Base-by-base conservation (phyloP, 2,797 vertebrate species). In the Dendrocincla tyrannina region DNA sequence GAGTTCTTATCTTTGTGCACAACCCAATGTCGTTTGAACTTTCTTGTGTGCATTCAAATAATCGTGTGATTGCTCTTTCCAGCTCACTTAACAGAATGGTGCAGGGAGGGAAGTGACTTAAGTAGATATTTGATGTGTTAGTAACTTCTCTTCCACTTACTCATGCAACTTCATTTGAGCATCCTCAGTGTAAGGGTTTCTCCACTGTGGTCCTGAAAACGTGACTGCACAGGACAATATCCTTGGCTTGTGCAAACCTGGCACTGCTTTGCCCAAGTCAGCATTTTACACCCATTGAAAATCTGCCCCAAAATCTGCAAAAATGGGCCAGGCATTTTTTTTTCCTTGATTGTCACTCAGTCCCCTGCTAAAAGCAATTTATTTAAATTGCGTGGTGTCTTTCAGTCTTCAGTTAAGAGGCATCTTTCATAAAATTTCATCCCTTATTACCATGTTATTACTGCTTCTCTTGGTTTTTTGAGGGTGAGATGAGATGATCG, bases 351-450 rank as follows among this genome's bases (percentile, higher is more conserved):
- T 72, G 84, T 87, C 89, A 39, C 87, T 86, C 67, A 33, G 93
- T 64, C 50, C 68, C 53, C 76, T 53, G 88, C 81, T 77, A 88
- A 91, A 86, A 88, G 88, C 81, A 92, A 91, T 96, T 95, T 73
- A 80, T 86, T 94, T 47, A 83, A 95, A 96, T 95, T 95, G 88
- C 81, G 82, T 44, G 55, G 79, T 94, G 88, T 85, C 95, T 96
- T 73, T 85, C 76, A 92, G 70, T 74, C 63, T 74, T 90, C 75
- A 30, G 88, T 93, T 83, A 95, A 96, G 95, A 96, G 95, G 88
- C 86, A 91, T 96, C 89, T 96, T 96, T 91, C 68, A 78, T 76
- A 58, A 79, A 84, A 88, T 39, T 67, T 42, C 93, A 68, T 80
- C 84, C 73, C 58, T 77, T 85, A 76, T 95, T 92, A 39, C 91